Evolutionary conservation across 2,113 vertebrate species (phyloP).

Genomic region (Hippoglossus stenolepis): DNA sequence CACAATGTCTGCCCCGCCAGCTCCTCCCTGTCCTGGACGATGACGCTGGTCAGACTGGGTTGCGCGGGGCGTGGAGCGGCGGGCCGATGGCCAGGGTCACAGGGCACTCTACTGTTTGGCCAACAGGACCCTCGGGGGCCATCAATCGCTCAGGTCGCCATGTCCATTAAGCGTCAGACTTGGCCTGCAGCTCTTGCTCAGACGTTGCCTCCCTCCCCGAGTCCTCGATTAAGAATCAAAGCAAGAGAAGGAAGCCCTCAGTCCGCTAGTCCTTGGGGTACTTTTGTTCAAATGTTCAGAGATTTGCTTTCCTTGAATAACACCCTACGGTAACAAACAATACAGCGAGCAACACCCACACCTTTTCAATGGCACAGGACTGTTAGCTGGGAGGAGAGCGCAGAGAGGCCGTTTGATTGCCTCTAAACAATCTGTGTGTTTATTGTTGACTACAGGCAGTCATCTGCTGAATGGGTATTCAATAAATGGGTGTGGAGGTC

Average conservation of each 20-base stretch:
- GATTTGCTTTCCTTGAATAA: slow-evolving; percentile 86
- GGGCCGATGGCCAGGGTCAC: slow-evolving; percentile 70
- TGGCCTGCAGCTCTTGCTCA: slow-evolving; percentile 49
- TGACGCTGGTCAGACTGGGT: slow-evolving; percentile 40
- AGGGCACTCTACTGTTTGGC: slow-evolving; percentile 73
- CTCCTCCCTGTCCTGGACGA: slow-evolving; percentile 63
- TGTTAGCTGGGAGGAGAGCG: slow-evolving; percentile 66
- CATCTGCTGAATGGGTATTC: slow-evolving; percentile 68
- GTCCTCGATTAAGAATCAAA: slow-evolving; percentile 85
- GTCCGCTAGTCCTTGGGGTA: slow-evolving; percentile 86
- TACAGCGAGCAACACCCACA: slow-evolving; percentile 80
- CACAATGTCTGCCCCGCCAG: slow-evolving; percentile 53
- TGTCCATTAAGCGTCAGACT: slow-evolving; percentile 79
- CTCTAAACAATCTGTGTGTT: slow-evolving; percentile 78
- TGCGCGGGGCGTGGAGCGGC: slow-evolving; percentile 25
- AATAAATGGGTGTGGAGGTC: slow-evolving; percentile 62
- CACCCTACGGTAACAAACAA: slow-evolving; percentile 74
- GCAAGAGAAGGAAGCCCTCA: slow-evolving; percentile 85
- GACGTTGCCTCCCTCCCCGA: slow-evolving; percentile 56
- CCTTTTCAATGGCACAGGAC: slow-evolving; percentile 74
- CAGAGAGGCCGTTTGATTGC: slow-evolving; percentile 74
- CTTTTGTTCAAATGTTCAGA: slow-evolving; percentile 86
- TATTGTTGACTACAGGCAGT: slow-evolving; percentile 75
- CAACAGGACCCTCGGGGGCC: slow-evolving; percentile 78
- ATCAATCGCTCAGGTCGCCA: slow-evolving; percentile 79